Evolutionary conservation across 2,113 vertebrate species (phyloP).

Genomic region (Todiramphus chloris): DNA sequence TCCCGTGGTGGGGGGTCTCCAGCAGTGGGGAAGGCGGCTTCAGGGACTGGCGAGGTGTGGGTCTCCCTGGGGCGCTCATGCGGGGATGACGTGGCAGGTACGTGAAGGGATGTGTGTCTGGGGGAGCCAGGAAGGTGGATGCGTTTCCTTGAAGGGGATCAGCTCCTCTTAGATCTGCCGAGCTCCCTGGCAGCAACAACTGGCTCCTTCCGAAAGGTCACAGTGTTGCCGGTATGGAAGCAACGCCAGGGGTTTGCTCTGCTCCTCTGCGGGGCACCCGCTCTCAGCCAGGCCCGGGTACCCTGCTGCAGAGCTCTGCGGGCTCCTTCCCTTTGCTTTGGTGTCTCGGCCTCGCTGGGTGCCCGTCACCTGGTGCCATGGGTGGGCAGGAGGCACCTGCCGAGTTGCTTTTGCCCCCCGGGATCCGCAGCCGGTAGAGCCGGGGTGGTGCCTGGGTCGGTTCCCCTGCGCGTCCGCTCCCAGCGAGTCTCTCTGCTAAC

Average conservation of each 20-base stretch:
- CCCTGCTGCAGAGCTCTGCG: rapidly evolving
- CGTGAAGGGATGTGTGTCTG: neutral
- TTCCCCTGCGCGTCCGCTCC: neutral
- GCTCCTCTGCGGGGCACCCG: rapidly evolving
- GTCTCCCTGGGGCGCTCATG: rapidly evolving
- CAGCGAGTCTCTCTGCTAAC: neutral
- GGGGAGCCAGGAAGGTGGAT: rapidly evolving
- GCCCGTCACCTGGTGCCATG: rapidly evolving
- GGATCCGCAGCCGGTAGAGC: neutral
- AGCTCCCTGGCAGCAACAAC: neutral
- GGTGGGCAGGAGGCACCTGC: neutral
- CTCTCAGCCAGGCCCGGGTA: rapidly evolving
- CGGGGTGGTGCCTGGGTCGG: neutral
- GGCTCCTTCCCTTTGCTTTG: neutral
- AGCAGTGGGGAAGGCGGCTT: neutral
- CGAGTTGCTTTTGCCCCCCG: rapidly evolving
- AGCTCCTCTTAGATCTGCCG: neutral
- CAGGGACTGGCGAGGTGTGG: neutral
- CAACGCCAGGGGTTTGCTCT: rapidly evolving
- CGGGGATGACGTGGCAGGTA: rapidly evolving
- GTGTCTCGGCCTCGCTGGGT: rapidly evolving
- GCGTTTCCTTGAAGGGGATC: rapidly evolving
- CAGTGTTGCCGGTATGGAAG: neutral
- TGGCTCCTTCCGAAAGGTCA: rapidly evolving
- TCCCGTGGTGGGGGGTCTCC: rapidly evolving